Percentiles rank a stretch among this genome's conserved stretches.
Evolutionary conservation across 1,140 invertebrate species (phyloP).

Genomic region (Drosophila melanogaster): Release_6_plus_ISO1_MT NT_033779.5:20424501-20425000

Average conservation of each 20-base stretch:
- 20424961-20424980: too few species aligned
- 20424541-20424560: constrained; percentile 85
- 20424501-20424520: constrained; percentile 87
- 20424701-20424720: constrained; percentile 20
- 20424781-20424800: constrained; percentile 16
- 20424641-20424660: constrained; percentile 41
- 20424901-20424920: constrained; percentile 21
- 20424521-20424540: constrained; percentile 88
- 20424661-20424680: constrained; percentile 53
- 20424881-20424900: constrained; percentile 51
- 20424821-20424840: constrained; percentile 62
- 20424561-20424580: constrained; percentile 86
- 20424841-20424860: constrained; percentile 7
- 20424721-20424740: constrained; percentile 29
- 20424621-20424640: constrained; percentile 6
- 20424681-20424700: constrained; percentile 50
- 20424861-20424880: constrained; percentile 25
- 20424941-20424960: background rate
- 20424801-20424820: constrained; percentile 37
- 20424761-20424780: constrained; percentile 34
- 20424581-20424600: constrained; percentile 69
- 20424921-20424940: background rate
- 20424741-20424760: constrained; percentile 31
- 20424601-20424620: constrained; percentile 25
- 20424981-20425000: too few species aligned